Percentiles rank a stretch among this genome's conserved stretches.
Evolutionary conservation across 2,113 vertebrate genomes (phyloP).

Genomic region (Erythrocercus mccallii): DNA sequence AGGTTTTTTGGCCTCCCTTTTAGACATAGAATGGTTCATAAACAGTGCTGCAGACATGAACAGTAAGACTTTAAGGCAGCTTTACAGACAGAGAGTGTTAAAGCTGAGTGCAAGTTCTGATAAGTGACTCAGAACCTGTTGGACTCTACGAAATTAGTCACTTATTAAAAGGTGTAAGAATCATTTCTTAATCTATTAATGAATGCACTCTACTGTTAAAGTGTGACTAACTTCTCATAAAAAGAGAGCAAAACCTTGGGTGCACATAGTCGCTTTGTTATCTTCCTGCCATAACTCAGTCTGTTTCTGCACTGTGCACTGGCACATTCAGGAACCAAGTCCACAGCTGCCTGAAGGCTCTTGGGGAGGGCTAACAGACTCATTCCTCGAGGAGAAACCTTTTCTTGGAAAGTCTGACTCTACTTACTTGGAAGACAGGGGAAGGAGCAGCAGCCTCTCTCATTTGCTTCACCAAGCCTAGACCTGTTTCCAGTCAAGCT

Average conservation of each 20-base stretch:
- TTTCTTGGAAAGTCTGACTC: conserved; percentile 11
- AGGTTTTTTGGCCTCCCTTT: background rate
- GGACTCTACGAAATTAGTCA: conserved; percentile 19
- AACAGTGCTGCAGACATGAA: background rate
- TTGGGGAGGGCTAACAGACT: background rate
- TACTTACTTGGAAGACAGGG: background rate
- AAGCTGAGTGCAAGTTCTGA: background rate
- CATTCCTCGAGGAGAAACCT: background rate
- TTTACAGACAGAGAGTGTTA: background rate
- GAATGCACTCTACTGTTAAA: conserved; percentile 17
- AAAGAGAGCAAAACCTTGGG: conserved; percentile 9
- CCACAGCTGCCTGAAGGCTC: background rate
- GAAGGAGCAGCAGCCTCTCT: background rate
- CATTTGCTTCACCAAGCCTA: conserved; percentile 18
- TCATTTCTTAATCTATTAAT: conserved; percentile 45
- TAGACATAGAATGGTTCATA: background rate
- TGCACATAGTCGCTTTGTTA: background rate
- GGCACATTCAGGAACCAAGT: background rate
- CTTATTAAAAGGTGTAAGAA: conserved; percentile 42
- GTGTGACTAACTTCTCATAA: conserved; percentile 26
- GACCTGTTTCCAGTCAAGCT: conserved; percentile 24
- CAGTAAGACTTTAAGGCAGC: background rate
- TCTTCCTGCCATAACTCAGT: background rate
- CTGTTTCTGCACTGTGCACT: background rate
- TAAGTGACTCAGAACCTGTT: conserved; percentile 16